Base-by-base conservation (phyloP, 2,113 vertebrate genomes). In the Daboia siamensis region DNA sequence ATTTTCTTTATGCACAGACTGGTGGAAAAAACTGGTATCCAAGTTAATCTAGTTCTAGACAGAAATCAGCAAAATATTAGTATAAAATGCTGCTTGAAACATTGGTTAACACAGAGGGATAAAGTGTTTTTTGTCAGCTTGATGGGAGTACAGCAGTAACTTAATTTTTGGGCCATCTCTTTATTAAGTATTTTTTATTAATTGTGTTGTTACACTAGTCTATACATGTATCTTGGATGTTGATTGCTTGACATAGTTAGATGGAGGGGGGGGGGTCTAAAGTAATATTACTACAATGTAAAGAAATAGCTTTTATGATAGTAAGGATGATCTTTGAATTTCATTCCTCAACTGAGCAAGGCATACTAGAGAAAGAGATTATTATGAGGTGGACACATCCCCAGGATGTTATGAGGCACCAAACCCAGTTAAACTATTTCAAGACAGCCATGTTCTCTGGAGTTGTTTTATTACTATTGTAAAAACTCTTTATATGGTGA, bases 391-490 rank as follows among this genome's bases (percentile, higher is more conserved):
- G 94, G 74, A 96, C 96, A 94, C 90, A 93, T 98, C 98, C 97
- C 97, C 92, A 94, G 97, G 94, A 97, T 0, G 94, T 97, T 97
- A 97, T 98, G 98, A 97, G 97, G 94, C 93, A 97, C 95, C 97
- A 97, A 96, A 95, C 96, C 97, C 96, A 97, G 97, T 98, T 98
- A 98, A 98, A 96, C 97, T 97, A 98, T 97, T 97, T 98, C 97
- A 98, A 98, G 97, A 97, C 97, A 97, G 98, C 97, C 97, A 97
- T 97, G 97, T 97, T 98, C 97, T 98, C 95, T 95, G 94, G 96
- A 98, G 97, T 97, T 98, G 96, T 96, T 98, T 98, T 98, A 98
- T 97, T 97, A 96, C 98, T 97, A 97, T 98, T 98, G 97, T 98
- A 98, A 98, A 98, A 98, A 98, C 97, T 97, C 97, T 98, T 98